Percentiles rank a stretch among this genome's conserved stretches.
phyloP scores from a whole-genome alignment of 1,140 invertebrate species.

The Whitmania pigra region DNA sequence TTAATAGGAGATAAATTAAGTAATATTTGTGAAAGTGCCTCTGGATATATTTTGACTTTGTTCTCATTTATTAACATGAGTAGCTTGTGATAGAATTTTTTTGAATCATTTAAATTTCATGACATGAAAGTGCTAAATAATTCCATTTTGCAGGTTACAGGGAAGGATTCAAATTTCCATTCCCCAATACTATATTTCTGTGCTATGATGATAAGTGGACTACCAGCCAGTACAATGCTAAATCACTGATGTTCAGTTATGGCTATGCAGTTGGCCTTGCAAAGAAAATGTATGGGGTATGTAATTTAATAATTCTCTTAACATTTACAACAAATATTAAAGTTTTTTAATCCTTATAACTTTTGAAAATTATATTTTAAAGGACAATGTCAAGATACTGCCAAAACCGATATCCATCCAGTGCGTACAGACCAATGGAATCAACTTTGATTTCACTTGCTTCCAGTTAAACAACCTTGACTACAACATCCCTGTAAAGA shows the following conservation, averaged over 20 bases:
- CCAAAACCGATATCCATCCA: conserved; percentile 67
- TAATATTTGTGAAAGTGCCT: no score
- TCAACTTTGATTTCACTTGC: conserved; percentile 62
- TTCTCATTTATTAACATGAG: no score
- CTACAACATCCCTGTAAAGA: conserved; percentile 54
- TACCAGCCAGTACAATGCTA: conserved; percentile 26
- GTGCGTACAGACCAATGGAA: conserved; percentile 61
- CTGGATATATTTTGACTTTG: no score
- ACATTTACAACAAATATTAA: conserved; percentile 15
- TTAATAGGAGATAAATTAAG: no score
- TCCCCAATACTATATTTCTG: conserved; percentile 62
- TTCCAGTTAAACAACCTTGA: conserved; percentile 73
- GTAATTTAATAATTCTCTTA: conserved; percentile 26
- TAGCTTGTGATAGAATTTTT: no score
- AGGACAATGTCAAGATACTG: conserved; percentile 52
- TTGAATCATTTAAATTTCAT: no score
- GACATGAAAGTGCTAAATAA: no score
- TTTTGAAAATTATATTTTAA: conserved; percentile 30
- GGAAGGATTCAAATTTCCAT: conserved; percentile 28
- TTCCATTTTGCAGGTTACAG: conserved; percentile 28
- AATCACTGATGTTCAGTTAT: conserved; percentile 37
- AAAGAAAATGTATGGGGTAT: conserved; percentile 56
- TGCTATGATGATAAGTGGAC: conserved; percentile 53
- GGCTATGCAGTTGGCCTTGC: conserved; percentile 60
- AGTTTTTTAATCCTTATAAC: not conserved